Percentiles rank a stretch among this genome's conserved stretches.
Evolutionary conservation across 2,113 vertebrate genomes (phyloP).

Genomic region (Cettia cetti): DNA sequence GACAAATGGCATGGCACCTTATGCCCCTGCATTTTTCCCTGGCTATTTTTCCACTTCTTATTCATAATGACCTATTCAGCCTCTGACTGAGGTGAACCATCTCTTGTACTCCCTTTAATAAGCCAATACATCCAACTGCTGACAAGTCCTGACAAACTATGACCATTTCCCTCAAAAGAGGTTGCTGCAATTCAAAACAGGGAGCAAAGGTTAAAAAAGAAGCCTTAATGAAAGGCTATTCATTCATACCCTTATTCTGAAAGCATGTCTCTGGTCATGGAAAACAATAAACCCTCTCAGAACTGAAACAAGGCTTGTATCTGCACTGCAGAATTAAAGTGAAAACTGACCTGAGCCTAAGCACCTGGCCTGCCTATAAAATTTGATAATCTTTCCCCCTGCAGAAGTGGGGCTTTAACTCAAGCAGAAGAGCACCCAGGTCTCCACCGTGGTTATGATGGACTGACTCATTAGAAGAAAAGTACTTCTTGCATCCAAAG

Average conservation of each 20-base stretch:
- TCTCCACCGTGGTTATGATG: accelerated
- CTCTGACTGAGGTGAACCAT: neutral
- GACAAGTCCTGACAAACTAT: neutral
- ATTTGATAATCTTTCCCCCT: neutral
- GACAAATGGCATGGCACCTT: neutral
- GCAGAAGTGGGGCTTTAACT: neutral
- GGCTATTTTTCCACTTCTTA: neutral
- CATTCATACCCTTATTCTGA: neutral
- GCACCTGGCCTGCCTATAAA: neutral
- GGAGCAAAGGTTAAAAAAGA: neutral
- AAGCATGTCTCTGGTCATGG: neutral
- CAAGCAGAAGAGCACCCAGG: neutral
- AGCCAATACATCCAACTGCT: neutral
- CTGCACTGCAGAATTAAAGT: neutral
- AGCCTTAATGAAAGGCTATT: neutral
- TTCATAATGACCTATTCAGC: neutral
- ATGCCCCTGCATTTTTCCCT: neutral
- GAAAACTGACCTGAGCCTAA: neutral
- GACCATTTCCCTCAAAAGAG: neutral
- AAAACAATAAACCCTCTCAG: neutral
- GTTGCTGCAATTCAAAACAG: neutral
- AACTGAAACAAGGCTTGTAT: neutral
- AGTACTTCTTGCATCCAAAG: neutral
- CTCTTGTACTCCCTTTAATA: neutral
- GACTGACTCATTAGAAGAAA: neutral